Percentiles rank a stretch among this genome's conserved stretches.
phyloP scores from a whole-genome alignment of 37 sponge, comb jelly and placozoan genomes.

The Sycon ciliatum region DNA sequence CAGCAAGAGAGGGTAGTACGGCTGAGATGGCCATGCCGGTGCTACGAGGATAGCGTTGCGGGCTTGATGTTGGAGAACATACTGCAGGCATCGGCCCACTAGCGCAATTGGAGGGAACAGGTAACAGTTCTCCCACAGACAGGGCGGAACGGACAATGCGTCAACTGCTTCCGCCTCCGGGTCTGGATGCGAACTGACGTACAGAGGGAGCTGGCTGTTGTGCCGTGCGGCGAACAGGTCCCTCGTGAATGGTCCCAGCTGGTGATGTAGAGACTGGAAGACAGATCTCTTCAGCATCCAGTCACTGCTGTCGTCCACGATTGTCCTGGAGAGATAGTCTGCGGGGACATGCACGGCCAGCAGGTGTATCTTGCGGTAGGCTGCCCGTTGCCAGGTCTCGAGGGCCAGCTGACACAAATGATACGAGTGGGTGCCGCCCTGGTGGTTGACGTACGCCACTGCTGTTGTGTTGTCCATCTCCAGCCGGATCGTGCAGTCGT shows the following conservation, averaged over 20 bases:
- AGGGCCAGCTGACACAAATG: no score
- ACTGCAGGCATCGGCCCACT: conserved; percentile 18
- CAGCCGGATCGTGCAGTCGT: no score
- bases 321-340: no score
- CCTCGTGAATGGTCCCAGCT: background rate
- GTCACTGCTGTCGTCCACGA: no score
- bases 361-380: no score
- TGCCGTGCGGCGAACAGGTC: conserved; percentile 26
- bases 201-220: conserved; percentile 20
- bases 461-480: no score
- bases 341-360: no score
- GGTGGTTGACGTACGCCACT: no score
- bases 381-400: no score
- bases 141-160: no score
- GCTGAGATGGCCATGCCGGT: conserved; percentile 17
- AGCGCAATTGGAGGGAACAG: conserved; percentile 25
- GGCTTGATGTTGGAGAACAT: conserved; percentile 9
- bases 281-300: conserved; percentile 2
- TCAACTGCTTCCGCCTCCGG: conserved; percentile 36
- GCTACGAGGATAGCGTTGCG: background rate
- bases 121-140: background rate
- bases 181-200: conserved; percentile 25
- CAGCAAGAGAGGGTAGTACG: conserved; percentile 16
- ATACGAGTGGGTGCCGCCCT: no score
- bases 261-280: background rate